Evolutionary conservation across 1,140 invertebrate genomes (phyloP).

Genomic region (Diorhabda elongata): DNA sequence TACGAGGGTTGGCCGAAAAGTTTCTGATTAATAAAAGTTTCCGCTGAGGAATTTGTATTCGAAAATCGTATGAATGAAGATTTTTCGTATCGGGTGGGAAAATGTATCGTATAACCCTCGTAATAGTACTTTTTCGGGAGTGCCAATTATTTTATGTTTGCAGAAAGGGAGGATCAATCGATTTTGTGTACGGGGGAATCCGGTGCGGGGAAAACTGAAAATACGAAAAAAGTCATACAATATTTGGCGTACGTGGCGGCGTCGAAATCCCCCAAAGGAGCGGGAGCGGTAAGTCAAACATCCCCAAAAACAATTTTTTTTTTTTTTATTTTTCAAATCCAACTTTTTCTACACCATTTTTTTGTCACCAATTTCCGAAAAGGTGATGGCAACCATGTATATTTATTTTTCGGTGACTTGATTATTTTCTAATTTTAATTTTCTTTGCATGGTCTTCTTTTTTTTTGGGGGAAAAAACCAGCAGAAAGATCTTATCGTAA

Average conservation of each 20-base stretch:
- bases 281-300: conserved; percentile 76
- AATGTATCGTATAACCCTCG: too few relatives aligned
- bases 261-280: conserved; percentile 86
- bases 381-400: not conserved
- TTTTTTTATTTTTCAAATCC: not conserved
- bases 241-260: conserved; percentile 98
- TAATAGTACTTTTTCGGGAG: not conserved
- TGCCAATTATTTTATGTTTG: conserved; percentile 40
- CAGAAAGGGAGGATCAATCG: conserved; percentile 98
- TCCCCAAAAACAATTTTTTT: not conserved
- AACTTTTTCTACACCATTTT: too few relatives aligned
- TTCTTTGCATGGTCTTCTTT: conserved; percentile 41
- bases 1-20: too few relatives aligned
- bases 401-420: conserved; percentile 1
- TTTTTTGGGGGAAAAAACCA: conserved; percentile 31
- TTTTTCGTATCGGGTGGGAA: not conserved
- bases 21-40: too few relatives aligned
- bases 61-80: not conserved
- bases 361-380: too few relatives aligned
- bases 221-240: conserved; percentile 99
- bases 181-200: conserved; percentile 99
- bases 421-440: conserved; percentile 28
- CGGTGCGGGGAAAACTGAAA: conserved; percentile 99
- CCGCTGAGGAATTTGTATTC: too few relatives aligned
- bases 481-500: conserved; percentile 49